Base-by-base conservation (phyloP, 2,113 vertebrate species). In the Chlamydotis undulata region DNA sequence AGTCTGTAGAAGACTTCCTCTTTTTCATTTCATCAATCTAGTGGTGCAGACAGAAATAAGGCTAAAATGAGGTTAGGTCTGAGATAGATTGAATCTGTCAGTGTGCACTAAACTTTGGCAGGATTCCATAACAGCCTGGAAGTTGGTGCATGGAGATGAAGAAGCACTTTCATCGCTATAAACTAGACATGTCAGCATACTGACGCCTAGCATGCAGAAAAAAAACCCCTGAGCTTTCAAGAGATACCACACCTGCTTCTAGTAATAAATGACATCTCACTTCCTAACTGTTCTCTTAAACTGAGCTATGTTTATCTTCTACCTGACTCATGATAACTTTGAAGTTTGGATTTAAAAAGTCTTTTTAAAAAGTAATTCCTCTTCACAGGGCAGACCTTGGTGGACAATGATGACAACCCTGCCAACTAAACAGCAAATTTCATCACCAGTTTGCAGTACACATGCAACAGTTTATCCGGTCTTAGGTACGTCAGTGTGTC, bases 81-180 rank as follows among this genome's bases (percentile, higher is more conserved):
- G 95, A 96, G 96, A 96, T 75, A 77, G 83, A 96, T 95, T 94
- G 78, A 88, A 85, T 88, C 94, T 96, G 95, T 94, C 93, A 93
- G 75, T 56, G 78, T 63, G 64, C 59, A 84, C 78, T 91, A 82
- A 86, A 87, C 68, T 79, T 96, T 97, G 96, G 97, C 94, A 77
- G 53, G n/a, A 24, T 92, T 97, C 97, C 97, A 82, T 93, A 96
- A 65, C 8, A 88, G 49, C 41, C 80, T 86, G 41, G 9, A 81
- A 89, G 87, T 61, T 94, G 86, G 60, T 85, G 95, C 95, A 68
- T 37, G 10, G 60, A 87, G 81, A 85, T 89, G 92, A 95, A 96
- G 93, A 83, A 97, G 56, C 11, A 55, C 83, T 93, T 94, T 93
- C 57, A 25, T 50, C 4, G 6, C 89, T 78, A 50, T 87, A 93